Conservation (phyloP, 2,113 vertebrate species). For the Holacanthus passer region DNA sequence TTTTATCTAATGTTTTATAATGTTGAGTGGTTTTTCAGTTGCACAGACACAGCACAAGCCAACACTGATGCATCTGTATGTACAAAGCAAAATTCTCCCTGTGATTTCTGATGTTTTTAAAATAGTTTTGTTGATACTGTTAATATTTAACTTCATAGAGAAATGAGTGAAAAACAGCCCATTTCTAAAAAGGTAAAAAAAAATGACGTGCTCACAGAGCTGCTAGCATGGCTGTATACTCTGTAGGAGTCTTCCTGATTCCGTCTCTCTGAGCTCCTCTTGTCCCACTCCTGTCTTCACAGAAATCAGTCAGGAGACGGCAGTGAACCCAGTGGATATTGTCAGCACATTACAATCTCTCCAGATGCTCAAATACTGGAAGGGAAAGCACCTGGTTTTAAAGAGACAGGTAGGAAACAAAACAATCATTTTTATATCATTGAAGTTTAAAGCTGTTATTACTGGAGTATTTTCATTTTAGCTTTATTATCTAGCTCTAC, state of each 20-base stretch:
- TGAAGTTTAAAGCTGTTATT: not conserved
- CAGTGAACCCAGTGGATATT: slow-evolving; percentile 97
- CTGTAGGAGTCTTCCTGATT: too few species aligned
- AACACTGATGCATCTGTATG: not conserved
- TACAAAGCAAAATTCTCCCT: too few species aligned
- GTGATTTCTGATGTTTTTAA: too few species aligned
- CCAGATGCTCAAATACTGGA: slow-evolving; percentile 99
- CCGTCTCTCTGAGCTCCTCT: too few species aligned
- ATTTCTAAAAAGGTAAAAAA: too few species aligned
- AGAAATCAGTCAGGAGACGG: slow-evolving; percentile 99
- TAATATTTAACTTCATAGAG: not conserved
- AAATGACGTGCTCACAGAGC: too few species aligned
- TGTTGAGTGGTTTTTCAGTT: not conserved
- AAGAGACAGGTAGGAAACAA: slow-evolving; percentile 91
- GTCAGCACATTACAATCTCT: slow-evolving; percentile 98
- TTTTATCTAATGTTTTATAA: not conserved
- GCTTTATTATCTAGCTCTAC: not conserved
- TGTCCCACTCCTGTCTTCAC: slow-evolving; percentile 45
- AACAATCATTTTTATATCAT: not conserved
- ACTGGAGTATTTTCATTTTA: not conserved
- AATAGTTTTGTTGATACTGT: not conserved
- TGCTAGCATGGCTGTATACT: not conserved
- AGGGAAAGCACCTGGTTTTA: slow-evolving; percentile 96
- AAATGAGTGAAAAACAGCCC: too few species aligned
- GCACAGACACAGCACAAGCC: too few species aligned